These are phyloP conservation scores for Volucella bombylans DNA, from an alignment of 2,888 invertebrate species.

Conservation along the genomic window DNA sequence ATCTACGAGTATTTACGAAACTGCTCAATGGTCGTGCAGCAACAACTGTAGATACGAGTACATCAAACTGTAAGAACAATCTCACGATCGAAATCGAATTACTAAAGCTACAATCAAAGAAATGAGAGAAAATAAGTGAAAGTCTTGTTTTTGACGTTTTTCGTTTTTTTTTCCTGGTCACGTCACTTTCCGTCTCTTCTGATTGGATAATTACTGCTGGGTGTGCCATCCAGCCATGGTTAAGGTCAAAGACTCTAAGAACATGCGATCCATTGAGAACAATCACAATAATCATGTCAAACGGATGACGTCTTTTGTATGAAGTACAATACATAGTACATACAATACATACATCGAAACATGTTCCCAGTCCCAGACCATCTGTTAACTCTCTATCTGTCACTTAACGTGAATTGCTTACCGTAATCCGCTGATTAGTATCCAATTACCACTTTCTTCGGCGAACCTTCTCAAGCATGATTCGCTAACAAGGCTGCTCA, in stretches of 20 bases:
- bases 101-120: slow-evolving; percentile 30
- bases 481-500: slow-evolving; percentile 45
- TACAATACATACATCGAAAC: too few relatives aligned
- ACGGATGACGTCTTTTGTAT: slow-evolving; percentile 21
- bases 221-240: slow-evolving; percentile 18
- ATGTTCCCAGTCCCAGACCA: slow-evolving; percentile 31
- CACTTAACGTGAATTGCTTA: slow-evolving; percentile 67
- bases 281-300: slow-evolving; percentile 27
- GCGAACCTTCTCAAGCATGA: slow-evolving; percentile 27
- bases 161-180: neutral
- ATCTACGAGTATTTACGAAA: slow-evolving; percentile 38
- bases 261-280: slow-evolving; percentile 30
- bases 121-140: slow-evolving; percentile 65
- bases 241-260: slow-evolving; percentile 60
- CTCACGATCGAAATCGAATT: slow-evolving; percentile 68
- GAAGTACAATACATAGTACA: neutral
- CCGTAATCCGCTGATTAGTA: slow-evolving; percentile 67
- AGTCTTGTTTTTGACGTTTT: slow-evolving; percentile 36
- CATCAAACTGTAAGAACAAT: slow-evolving; percentile 63
- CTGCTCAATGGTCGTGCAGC: slow-evolving; percentile 11
- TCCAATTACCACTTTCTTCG: slow-evolving; percentile 72
- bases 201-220: slow-evolving; percentile 54
- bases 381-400: slow-evolving; percentile 35
- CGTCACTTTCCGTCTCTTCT: slow-evolving; percentile 21
- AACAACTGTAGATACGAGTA: slow-evolving; percentile 6